phyloP scores from a whole-genome alignment of 2,888 invertebrate species.

The Isoperla grammatica region DNA sequence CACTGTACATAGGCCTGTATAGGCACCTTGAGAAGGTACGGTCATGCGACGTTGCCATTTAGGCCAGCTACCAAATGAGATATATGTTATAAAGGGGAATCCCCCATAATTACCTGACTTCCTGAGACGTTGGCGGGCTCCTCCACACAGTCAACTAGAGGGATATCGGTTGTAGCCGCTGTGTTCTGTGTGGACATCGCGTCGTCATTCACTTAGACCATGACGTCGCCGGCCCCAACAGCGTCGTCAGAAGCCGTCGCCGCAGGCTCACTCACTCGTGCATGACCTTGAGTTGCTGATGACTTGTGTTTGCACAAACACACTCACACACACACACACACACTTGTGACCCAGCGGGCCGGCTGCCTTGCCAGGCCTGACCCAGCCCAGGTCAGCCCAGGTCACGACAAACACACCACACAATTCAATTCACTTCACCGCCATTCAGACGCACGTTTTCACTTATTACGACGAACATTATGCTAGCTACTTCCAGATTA shows the following conservation, averaged over 20 bases:
- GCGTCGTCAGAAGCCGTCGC: not conserved
- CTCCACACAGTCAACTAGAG: constrained; percentile 7
- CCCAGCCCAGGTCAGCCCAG: constrained; percentile 29
- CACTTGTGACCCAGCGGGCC: constrained; percentile 13
- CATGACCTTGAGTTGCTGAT: no score
- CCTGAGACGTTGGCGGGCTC: constrained; percentile 25
- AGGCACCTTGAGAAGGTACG: no score
- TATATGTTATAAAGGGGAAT: not conserved
- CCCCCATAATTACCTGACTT: constrained; percentile 22
- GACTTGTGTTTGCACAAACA: no score
- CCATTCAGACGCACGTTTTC: not conserved
- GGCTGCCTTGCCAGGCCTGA: constrained; percentile 14
- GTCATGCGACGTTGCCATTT: not conserved
- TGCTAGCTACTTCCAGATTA: no score
- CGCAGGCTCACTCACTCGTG: no score
- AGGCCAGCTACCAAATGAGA: not conserved
- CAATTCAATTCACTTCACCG: not conserved
- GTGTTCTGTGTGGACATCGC: constrained; percentile 24
- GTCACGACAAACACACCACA: constrained; percentile 21
- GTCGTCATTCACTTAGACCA: constrained; percentile 21
- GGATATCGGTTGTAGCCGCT: constrained; percentile 12
- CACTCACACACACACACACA: no score
- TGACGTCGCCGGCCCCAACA: constrained; percentile 15
- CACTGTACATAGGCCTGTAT: no score
- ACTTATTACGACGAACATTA: not conserved